These are phyloP conservation scores for Butorides virescens DNA, from an alignment of 2,113 vertebrate genomes.

Conservation along the genomic window DNA sequence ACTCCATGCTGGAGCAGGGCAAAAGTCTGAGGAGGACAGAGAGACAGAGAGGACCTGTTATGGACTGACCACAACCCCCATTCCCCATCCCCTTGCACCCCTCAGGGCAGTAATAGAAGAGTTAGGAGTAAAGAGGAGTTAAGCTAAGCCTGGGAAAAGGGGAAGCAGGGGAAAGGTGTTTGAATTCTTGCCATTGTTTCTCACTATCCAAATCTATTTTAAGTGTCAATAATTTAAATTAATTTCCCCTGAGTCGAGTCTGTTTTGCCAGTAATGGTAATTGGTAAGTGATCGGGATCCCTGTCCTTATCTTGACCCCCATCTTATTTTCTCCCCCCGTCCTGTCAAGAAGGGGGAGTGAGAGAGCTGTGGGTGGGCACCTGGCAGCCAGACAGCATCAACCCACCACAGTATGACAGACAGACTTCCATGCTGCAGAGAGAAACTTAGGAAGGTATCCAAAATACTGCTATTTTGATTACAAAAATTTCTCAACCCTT, in stretches of 20 bases:
- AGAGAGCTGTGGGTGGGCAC: not conserved
- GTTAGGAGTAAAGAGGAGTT: not conserved
- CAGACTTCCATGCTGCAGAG: not conserved
- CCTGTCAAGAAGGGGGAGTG: not conserved
- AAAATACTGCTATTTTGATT: not conserved
- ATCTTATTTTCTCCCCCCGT: not conserved
- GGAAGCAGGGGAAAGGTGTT: not conserved
- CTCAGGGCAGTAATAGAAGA: not conserved
- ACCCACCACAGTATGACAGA: not conserved
- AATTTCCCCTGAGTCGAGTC: not conserved
- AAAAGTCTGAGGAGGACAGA: not conserved
- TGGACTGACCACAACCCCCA: not conserved
- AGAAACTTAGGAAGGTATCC: not conserved
- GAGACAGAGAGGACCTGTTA: not conserved
- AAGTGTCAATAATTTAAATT: not conserved
- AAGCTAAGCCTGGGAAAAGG: not conserved
- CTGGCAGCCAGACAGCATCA: not conserved
- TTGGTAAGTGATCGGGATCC: not conserved
- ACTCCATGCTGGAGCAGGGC: not conserved
- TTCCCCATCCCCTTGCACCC: not conserved
- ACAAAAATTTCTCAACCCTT: not conserved
- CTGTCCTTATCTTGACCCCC: too few species aligned
- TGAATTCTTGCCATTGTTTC: not conserved
- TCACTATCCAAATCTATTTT: not conserved
- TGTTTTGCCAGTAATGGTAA: not conserved